Evolutionary conservation across 2,113 vertebrate species (phyloP), one percentile per base, ranked within the genome.

Genomic region (Trachemys scripta): DNA sequence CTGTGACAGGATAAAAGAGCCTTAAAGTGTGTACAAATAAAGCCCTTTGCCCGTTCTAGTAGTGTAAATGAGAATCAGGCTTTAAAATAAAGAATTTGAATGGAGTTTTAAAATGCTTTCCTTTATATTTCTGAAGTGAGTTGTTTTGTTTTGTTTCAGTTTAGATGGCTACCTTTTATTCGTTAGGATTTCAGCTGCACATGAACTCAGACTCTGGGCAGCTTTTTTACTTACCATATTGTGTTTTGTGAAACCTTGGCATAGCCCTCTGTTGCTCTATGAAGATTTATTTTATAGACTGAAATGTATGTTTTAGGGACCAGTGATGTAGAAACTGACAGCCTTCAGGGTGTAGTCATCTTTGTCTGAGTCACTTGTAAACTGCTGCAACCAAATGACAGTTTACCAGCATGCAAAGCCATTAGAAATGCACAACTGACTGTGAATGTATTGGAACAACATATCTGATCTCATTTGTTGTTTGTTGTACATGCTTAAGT

Each of bases 311-410:
- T 91, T 94, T 97, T 90, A 94, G 90, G 76, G n/a, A 95, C 86
- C 62, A 95, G 35, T 89, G 76, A 87, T 91, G 72, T 94, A 98
- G 87, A 98, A 98, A 96, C 49, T 88, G 92, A 84, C 92, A 96
- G 79, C 35, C 80, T 96, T 97, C 92, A 83, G 76, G 38, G 29
- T 81, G 27, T 5, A 82, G 35, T 84, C 76, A 79, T 69, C 85
- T 97, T 92, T 65, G 51, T 62, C 57, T n/a, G 62, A 97, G 65
- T 94, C 78, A 89, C 53, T 87, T 90, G 86, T 84, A 97, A 94
- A 95, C 86, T 90, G 8, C 72, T 88, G 35, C 50, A 90, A 62
- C 72, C 92, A 95, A 97, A 94, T 79, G 97, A 96, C 83, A 95
- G 85, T 92, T 97, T 94, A 86, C 65, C 75, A 87, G 92, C 24